These are phyloP conservation scores for Smittia aterrima DNA, from an alignment of 2,888 invertebrate genomes.

Conservation along the genomic window DNA sequence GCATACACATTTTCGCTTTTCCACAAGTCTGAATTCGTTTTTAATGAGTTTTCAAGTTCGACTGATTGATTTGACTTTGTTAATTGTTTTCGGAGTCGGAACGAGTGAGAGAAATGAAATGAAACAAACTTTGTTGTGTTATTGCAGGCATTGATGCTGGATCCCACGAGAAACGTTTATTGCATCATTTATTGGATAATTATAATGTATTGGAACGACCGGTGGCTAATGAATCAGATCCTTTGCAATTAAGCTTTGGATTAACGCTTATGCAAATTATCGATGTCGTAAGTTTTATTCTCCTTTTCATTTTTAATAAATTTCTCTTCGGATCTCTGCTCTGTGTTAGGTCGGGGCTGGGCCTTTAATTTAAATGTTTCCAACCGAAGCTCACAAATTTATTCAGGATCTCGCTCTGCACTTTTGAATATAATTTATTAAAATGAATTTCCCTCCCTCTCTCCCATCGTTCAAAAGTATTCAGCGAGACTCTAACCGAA, in stretches of 20 bases:
- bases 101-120: background rate
- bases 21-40: background rate
- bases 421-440: background rate
- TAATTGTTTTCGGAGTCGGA: background rate
- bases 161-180: slow-evolving; percentile 86
- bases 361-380: slow-evolving; percentile 3
- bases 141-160: slow-evolving; percentile 73
- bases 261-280: slow-evolving; percentile 97
- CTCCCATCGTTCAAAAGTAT: no score
- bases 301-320: slow-evolving; percentile 43
- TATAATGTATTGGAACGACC: slow-evolving; percentile 94
- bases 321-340: background rate
- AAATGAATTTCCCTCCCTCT: background rate
- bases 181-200: slow-evolving; percentile 85
- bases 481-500: no score
- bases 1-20: background rate
- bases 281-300: slow-evolving; percentile 77
- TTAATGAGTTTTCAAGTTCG: background rate
- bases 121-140: background rate
- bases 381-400: background rate
- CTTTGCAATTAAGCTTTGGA: slow-evolving; percentile 91
- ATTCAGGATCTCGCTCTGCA: background rate
- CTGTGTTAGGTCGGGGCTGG: background rate
- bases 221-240: slow-evolving; percentile 94
- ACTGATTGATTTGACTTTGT: background rate